Evolutionary conservation across 1,140 invertebrate species (phyloP), one percentile per base, ranked within the genome.

Genomic region (Pseudomyrmex dendroicus): DNA sequence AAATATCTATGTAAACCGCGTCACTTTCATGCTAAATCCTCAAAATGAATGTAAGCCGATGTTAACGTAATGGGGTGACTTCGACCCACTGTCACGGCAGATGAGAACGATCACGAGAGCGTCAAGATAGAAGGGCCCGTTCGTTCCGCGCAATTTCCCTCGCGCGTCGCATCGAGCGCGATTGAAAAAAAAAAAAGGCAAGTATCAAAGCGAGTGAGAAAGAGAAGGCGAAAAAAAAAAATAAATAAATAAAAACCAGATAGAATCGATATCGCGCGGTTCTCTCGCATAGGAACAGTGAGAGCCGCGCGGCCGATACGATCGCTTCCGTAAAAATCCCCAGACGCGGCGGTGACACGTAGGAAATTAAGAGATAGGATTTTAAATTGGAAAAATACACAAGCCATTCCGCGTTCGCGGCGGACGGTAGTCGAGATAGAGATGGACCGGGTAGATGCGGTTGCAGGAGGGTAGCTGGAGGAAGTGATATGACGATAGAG

Each of bases 311-410:
- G 54, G 59, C 57, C 73, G 89, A 89, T 89, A 89, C n/a, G 63
- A 89, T 89, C 89, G 89, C 84, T 89, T 88, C 76, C 88, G 88
- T 88, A 92, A 92, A 93, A 93, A 93, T 92, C 87, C 87, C 85
- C 90, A 91, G 91, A 93, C 91, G 90, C 85, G 91, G 88, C 91
- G 92, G 91, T 92, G 92, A 93, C 92, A 92, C 89, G 89, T 90
- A 93, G 93, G 92, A 93, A 93, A 93, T 93, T 93, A 93, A 93
- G 90, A 93, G 93, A 92, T 91, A 92, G 85, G 88, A 92, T 93
- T 93, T 93, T 93, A 93, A 93, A 89, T 89, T 89, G 88, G 87
- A 89, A 89, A 89, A 88, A 89, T 89, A 89, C 82, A 85, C 54
- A 64, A 35, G 61, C 66, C 76, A 80, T 59, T 61, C 76, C 76